Percentiles rank a stretch among this genome's conserved stretches.
These are phyloP conservation scores for Eupithecia subfuscata DNA, from an alignment of 2,888 invertebrate genomes.

Conservation along the genomic window DNA sequence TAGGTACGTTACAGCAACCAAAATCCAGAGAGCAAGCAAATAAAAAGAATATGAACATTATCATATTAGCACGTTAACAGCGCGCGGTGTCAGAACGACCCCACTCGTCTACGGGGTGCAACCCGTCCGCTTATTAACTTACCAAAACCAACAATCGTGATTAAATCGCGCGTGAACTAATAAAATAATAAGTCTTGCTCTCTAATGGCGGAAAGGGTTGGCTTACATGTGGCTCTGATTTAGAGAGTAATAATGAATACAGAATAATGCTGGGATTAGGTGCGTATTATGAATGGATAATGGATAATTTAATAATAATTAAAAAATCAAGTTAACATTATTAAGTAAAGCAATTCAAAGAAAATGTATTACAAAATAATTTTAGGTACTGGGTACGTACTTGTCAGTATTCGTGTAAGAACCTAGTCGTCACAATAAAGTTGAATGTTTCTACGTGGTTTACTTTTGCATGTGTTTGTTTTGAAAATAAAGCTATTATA, in stretches of 20 bases:
- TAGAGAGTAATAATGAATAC: neutral
- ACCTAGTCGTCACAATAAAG: too few relatives aligned
- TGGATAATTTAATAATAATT: neutral
- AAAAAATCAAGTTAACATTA: neutral
- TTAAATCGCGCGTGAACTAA: slow-evolving; percentile 84
- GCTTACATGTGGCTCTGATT: slow-evolving; percentile 61
- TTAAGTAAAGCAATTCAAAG: neutral
- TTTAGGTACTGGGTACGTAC: too few relatives aligned
- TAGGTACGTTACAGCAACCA: neutral
- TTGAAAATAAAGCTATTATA: too few relatives aligned
- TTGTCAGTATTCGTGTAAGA: too few relatives aligned
- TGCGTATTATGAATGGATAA: neutral
- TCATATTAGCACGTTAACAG: slow-evolving; percentile 39
- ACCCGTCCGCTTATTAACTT: slow-evolving; percentile 78
- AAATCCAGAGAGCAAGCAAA: neutral
- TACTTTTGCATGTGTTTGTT: too few relatives aligned
- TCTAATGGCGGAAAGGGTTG: slow-evolving; percentile 57
- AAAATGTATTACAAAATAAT: too few relatives aligned
- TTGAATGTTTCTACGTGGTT: too few relatives aligned
- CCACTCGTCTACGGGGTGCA: slow-evolving; percentile 47
- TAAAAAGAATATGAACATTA: slow-evolving; percentile 31
- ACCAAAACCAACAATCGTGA: slow-evolving; percentile 83
- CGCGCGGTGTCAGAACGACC: slow-evolving; percentile 36
- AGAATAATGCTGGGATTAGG: neutral
- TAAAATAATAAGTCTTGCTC: slow-evolving; percentile 80